These are phyloP conservation scores for Flexamia atlantica DNA, from an alignment of 2,888 invertebrate genomes.

Conservation along the genomic window DNA sequence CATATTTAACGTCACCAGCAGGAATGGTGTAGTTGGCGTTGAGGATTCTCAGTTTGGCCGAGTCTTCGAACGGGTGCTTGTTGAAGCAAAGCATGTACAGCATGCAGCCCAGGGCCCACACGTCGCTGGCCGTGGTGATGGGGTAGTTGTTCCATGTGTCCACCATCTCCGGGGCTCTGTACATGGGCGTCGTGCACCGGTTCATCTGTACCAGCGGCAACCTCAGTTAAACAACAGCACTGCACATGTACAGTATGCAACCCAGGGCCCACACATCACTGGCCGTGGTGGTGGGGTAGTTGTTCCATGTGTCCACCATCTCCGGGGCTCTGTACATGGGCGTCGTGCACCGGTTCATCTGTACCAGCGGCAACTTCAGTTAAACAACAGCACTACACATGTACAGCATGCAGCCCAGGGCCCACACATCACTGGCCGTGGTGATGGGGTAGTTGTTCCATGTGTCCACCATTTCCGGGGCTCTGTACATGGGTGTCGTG, in stretches of 20 bases:
- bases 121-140: constrained; percentile 93
- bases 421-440: constrained; percentile 96
- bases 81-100: constrained; percentile 94
- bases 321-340: constrained; percentile 99
- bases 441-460: constrained; percentile 98
- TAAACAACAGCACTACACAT: too few relatives aligned
- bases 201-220: constrained; percentile 83
- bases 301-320: constrained; percentile 98
- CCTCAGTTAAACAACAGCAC: too few relatives aligned
- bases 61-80: constrained; percentile 98
- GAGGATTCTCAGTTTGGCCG: constrained; percentile 94
- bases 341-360: constrained; percentile 89
- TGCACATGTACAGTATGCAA: constrained; percentile 94
- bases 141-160: constrained; percentile 98
- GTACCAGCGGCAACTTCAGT: too few relatives aligned
- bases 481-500: constrained; percentile 97
- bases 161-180: constrained; percentile 98
- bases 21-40: constrained; percentile 96
- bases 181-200: constrained; percentile 94
- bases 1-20: constrained; percentile 86
- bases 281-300: constrained; percentile 93
- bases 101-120: constrained; percentile 99
- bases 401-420: constrained; percentile 96
- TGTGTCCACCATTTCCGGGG: constrained; percentile 98
- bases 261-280: constrained; percentile 99